A percentile compares a stretch with the other conserved stretches of the same genome.
Conservation (phyloP, 2,888 invertebrate species). For the Acronicta leporina region DNA sequence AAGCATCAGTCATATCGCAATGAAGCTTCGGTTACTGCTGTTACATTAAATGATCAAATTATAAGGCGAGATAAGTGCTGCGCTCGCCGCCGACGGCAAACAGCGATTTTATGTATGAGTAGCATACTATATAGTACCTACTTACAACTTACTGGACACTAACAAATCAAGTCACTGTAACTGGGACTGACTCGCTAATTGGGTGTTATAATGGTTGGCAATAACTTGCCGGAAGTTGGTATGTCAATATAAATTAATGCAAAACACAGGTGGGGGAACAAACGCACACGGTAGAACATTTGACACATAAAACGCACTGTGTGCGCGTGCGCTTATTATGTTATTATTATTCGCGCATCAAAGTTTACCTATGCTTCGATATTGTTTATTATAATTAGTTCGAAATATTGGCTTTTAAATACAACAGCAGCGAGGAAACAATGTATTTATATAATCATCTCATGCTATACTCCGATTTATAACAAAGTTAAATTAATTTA, state of each 20-base stretch:
- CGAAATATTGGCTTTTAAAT: not conserved
- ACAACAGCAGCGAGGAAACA: conserved; percentile 1
- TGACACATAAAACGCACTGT: not conserved
- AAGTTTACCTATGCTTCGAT: conserved; percentile 20
- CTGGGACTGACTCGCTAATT: conserved; percentile 9
- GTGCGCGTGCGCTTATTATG: not conserved
- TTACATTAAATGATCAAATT: too few relatives aligned
- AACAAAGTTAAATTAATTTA: conserved; percentile 48
- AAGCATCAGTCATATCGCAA: too few relatives aligned
- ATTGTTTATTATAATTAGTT: conserved; percentile 1
- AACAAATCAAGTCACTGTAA: not conserved
- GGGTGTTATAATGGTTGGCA: conserved; percentile 17
- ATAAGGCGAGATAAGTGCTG: too few relatives aligned
- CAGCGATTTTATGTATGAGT: not conserved
- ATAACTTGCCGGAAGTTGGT: conserved; percentile 8
- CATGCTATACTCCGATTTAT: conserved; percentile 52
- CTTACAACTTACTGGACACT: not conserved
- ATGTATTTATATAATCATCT: conserved; percentile 41
- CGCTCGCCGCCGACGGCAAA: conserved; percentile 8
- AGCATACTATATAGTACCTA: not conserved
- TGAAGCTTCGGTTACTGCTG: too few relatives aligned
- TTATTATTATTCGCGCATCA: not conserved
- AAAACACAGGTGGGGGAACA: conserved; percentile 8
- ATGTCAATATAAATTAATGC: conserved; percentile 13
- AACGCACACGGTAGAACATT: not conserved